phyloP scores from a whole-genome alignment of 2,797 vertebrate species.

The Notolabrus celidotus region DNA sequence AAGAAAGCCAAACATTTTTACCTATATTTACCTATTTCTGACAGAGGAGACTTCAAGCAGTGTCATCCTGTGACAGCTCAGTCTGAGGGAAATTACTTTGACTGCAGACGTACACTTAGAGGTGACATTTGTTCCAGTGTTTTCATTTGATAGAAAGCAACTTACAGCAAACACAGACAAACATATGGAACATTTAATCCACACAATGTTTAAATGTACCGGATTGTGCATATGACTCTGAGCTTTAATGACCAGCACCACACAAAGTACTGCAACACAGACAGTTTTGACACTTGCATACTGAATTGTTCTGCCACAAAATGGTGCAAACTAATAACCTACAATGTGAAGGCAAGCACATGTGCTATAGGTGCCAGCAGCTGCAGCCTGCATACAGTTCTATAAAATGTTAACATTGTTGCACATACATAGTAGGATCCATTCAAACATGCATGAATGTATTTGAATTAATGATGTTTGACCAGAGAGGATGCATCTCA shows the following conservation, averaged over 20 bases:
- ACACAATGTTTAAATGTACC: background rate
- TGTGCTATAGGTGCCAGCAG: background rate
- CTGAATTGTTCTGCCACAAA: too few species aligned
- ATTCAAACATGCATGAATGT: background rate
- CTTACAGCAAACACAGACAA: background rate
- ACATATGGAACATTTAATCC: background rate
- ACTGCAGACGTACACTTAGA: background rate
- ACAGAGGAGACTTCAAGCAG: conserved; percentile 25
- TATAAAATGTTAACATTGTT: background rate
- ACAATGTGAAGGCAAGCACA: background rate
- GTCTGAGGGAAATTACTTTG: conserved; percentile 10
- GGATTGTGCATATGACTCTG: background rate
- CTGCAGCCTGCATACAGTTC: background rate
- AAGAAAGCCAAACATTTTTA: conserved; percentile 29
- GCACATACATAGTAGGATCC: background rate
- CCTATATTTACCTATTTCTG: conserved; percentile 50
- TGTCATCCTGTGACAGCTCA: conserved; percentile 34
- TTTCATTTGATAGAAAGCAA: background rate
- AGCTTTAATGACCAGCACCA: background rate
- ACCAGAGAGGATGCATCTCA: background rate
- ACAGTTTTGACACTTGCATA: background rate
- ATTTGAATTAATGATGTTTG: conserved; percentile 5
- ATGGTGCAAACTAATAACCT: too few species aligned
- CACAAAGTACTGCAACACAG: too few species aligned
- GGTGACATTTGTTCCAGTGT: background rate